Percentiles rank a stretch among this genome's conserved stretches.
phyloP scores from a whole-genome alignment of 1,140 invertebrate species.

The Thalassaphorura encarpata region DNA sequence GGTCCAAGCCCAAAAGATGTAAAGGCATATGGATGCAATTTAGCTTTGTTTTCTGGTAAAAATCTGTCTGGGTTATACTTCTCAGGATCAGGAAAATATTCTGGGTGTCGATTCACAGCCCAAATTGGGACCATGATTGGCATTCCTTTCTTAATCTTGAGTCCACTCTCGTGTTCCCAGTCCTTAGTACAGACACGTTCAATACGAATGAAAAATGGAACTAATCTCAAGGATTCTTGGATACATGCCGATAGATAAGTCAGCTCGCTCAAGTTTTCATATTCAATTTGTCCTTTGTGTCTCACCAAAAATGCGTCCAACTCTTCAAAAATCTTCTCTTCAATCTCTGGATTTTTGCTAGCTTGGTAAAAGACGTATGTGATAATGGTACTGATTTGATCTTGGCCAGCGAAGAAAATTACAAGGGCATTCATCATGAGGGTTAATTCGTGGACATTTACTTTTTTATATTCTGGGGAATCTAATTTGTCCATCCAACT shows the following conservation, averaged over 20 bases:
- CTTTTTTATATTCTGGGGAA: constrained; percentile 7
- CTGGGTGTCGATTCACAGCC: constrained; percentile 43
- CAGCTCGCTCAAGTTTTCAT: constrained; percentile 19
- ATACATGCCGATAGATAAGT: constrained; percentile 29
- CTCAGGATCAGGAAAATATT: constrained; percentile 44
- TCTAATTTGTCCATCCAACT: constrained; percentile 7
- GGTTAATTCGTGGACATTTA: neutral
- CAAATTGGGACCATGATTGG: constrained; percentile 40
- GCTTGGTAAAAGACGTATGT: constrained; percentile 11
- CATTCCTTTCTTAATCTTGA: constrained; percentile 30
- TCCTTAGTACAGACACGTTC: constrained; percentile 24
- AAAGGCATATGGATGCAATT: constrained; percentile 40
- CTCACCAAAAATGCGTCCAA: constrained; percentile 17
- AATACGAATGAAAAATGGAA: constrained; percentile 4
- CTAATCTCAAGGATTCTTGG: constrained; percentile 23
- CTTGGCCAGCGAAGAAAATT: constrained; percentile 7
- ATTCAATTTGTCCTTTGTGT: constrained; percentile 24
- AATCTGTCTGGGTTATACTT: constrained; percentile 49
- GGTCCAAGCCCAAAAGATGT: constrained; percentile 48
- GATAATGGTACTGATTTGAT: neutral
- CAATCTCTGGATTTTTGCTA: constrained; percentile 22
- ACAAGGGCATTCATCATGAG: constrained; percentile 3
- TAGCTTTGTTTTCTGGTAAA: constrained; percentile 39
- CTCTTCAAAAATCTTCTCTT: constrained; percentile 29
- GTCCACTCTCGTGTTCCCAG: constrained; percentile 35